Evolutionary conservation across 2,797 vertebrate species (phyloP), one percentile per base, ranked within the genome.

Genomic region (Poecilia gillii): DNA sequence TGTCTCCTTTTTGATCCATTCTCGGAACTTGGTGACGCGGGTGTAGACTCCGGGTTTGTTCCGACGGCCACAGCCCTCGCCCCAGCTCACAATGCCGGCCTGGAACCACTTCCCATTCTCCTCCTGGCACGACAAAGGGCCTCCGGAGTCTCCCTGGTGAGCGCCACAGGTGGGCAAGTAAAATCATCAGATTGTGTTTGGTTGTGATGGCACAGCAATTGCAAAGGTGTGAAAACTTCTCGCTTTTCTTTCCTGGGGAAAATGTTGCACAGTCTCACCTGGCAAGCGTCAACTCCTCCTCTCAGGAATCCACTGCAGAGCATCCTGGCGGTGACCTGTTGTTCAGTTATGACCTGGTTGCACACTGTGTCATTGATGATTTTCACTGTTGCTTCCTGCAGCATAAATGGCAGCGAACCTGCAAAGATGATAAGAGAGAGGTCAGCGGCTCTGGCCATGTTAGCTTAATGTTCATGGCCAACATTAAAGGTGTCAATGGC

Each of bases 11-110:
- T 33, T 87, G 82, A 97, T 95, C 96, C 96, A 97, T 0, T 93
- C 74, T 68, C 93, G 90, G 72, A 96, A 90, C 81, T 94, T 95
- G 87, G 94, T 95, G 81, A 96, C 89, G 0, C 95, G 94, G 0
- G 94, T 68, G 90, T 97, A 97, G 76, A 97, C 93, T 0, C 96
- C 96, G 0, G 96, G 96, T 86, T 96, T 96, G 91, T 96, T 95
- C 31, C 94, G 90, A 49, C 94, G 94, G 25, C 95, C 96, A 0
- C 96, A 97, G 79, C 96, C 96, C 83, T 96, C 96, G 0, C 96
- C 96, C 96, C 96, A 97, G 90, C 96, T 97, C 85, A 97, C 96
- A 0, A 97, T 92, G 33, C 96, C 96, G 0, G 93, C 93, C 93
- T 96, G 96, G 88, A 96, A 96, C 96, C 96, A 97, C 88, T 93